A percentile compares a stretch with the other conserved stretches of the same genome.
These are phyloP conservation scores for Escarpia spicata DNA, from an alignment of 2,888 invertebrate species.

Conservation along the genomic window DNA sequence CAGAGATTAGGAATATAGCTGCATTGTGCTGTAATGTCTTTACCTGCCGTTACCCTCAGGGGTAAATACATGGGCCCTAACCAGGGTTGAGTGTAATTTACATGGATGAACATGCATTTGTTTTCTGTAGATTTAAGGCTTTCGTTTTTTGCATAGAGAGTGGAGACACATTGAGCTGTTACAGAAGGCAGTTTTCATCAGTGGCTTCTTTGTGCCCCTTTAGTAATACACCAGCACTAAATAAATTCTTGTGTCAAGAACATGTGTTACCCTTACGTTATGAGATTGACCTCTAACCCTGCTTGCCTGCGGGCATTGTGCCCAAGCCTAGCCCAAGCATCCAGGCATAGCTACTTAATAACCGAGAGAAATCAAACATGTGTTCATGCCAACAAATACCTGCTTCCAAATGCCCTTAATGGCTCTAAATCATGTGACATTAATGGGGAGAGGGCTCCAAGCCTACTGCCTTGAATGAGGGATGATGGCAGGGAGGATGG, in stretches of 20 bases:
- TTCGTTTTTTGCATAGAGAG: not conserved
- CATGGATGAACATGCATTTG: not conserved
- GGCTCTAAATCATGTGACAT: not conserved
- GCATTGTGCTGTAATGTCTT: not conserved
- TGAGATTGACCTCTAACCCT: not conserved
- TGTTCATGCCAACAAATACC: not conserved
- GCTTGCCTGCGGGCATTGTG: not conserved
- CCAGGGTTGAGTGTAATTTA: not conserved
- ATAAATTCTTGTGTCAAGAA: constrained; percentile 16
- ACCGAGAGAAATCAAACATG: constrained; percentile 6
- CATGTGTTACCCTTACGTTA: constrained; percentile 4
- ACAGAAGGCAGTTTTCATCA: not conserved
- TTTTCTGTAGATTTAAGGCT: not conserved
- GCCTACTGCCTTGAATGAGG: not conserved
- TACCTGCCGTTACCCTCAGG: not conserved
- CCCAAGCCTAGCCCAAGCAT: not conserved
- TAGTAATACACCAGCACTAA: not conserved
- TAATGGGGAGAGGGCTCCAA: not conserved
- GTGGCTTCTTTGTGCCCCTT: not conserved
- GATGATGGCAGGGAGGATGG: not conserved
- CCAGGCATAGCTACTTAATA: constrained; percentile 7
- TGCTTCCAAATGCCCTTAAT: not conserved
- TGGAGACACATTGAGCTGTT: not conserved
- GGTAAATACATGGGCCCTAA: not conserved
- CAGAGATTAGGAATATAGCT: not conserved